Evolutionary conservation across 2,888 invertebrate genomes (phyloP).

Genomic region (Drosophila anomalata): DNA sequence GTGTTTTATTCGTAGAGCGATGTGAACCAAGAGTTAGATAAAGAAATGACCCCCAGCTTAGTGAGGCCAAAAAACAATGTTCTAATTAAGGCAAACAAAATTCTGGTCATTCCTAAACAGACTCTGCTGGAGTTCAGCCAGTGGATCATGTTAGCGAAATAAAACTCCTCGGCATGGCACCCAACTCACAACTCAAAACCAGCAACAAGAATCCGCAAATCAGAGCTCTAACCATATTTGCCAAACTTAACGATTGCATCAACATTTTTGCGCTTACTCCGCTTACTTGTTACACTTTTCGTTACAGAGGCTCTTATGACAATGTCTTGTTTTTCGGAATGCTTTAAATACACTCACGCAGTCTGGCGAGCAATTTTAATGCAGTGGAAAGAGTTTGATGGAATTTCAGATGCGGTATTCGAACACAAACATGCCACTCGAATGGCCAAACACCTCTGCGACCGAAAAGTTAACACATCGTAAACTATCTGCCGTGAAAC

Average conservation of each 20-base stretch:
- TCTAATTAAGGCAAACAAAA: conserved; percentile 45
- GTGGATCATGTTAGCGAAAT: conserved; percentile 40
- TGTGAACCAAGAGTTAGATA: conserved; percentile 1
- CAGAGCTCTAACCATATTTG: conserved; percentile 72
- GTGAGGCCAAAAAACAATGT: conserved; percentile 29
- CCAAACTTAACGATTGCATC: conserved; percentile 78
- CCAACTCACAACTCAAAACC: conserved; percentile 33
- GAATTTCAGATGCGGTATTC: conserved; percentile 52
- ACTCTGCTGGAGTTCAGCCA: conserved; percentile 42
- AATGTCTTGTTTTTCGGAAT: conserved; percentile 52
- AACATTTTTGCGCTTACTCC: conserved; percentile 43
- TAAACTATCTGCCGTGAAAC: conserved; percentile 48
- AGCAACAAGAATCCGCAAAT: conserved; percentile 42
- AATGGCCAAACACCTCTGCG: conserved; percentile 48
- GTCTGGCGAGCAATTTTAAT: conserved; percentile 60
- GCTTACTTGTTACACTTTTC: conserved; percentile 36
- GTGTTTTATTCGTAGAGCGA: not conserved
- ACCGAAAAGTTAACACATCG: conserved; percentile 59
- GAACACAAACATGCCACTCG: conserved; percentile 9
- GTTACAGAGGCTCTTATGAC: conserved; percentile 61
- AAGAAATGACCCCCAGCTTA: conserved; percentile 14
- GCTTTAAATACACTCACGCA: conserved; percentile 69
- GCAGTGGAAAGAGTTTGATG: conserved; percentile 67
- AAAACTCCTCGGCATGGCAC: conserved; percentile 41
- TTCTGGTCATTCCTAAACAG: conserved; percentile 35